Base-by-base conservation (phyloP, 2,797 vertebrate species). In the Gymnopithys bicolor region DNA sequence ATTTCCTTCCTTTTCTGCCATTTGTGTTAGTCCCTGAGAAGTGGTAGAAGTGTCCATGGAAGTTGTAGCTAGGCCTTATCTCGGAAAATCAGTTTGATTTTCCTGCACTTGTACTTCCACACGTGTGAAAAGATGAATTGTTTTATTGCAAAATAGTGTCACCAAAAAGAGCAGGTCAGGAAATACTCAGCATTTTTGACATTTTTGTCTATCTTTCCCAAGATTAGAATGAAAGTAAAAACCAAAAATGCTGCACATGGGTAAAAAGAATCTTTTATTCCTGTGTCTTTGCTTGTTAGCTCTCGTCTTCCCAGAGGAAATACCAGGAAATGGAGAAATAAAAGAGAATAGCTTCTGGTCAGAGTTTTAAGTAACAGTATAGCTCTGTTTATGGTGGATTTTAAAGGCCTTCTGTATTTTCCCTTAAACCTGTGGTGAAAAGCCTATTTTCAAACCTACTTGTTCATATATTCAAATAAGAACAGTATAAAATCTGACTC, bases 21-120 rank as follows among this genome's bases (percentile, higher is more conserved):
- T n/a, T 75, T 49, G 11, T 62, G 7, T 62, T 41, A 64, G 37
- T 28, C 17, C 12, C 30, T 84, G 56, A 43, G 23, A 84, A 78
- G 60, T 9, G 10, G 33, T 32, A 64, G 21, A 51, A 58, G 1
- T 27, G 8, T 62, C 11, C 22, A 14, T 33, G 13, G 48, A 45
- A 81, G 27, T 9, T 24, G 43, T 37, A 93, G 19, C 41, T 27
- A 2, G 1, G 7, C 4, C 30, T 6, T 12, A 3, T 63, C 27
- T 3, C 18, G 25, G 16, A 73, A 90, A 82, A 45, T 7, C 0
- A 0, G 1, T 53, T 71, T 48, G 21, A 41, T 53, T 66, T 71
- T 51, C 12, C 13, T 46, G 14, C 21, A 22, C 5, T 35, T 62
- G 22, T 39, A 12, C 13, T 52, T 3, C 0, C 7, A 9, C 2